Conservation (phyloP, 30 jellyfish, hydroid and myxozoan species). For the Chironex yamaguchii region DNA sequence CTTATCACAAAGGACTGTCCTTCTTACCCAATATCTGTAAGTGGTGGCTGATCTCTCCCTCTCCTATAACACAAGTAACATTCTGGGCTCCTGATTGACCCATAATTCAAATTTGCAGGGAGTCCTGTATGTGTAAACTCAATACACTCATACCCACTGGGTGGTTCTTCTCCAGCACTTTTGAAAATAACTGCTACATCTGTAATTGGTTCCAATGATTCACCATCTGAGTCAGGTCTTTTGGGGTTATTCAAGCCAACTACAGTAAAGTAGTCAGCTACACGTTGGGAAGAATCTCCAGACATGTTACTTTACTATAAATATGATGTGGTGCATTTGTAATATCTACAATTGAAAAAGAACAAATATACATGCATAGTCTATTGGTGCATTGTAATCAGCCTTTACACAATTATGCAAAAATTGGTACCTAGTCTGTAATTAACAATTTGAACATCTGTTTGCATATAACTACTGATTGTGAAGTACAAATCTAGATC, state of each 20-base stretch:
- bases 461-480: too few species aligned
- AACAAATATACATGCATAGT: too few species aligned
- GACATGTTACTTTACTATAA: too few species aligned
- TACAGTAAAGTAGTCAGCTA: constrained; percentile 93
- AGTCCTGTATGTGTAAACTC: constrained; percentile 85
- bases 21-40: constrained; percentile 94
- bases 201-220: constrained; percentile 94
- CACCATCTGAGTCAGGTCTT: constrained; percentile 92
- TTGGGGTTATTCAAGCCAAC: constrained; percentile 89
- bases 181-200: constrained; percentile 87
- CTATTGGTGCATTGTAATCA: too few species aligned
- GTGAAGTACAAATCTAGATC: too few species aligned
- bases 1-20: too few species aligned
- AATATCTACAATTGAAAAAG: too few species aligned
- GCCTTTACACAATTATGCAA: too few species aligned
- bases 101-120: constrained; percentile 89
- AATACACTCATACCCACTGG: constrained; percentile 89
- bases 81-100: constrained; percentile 88
- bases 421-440: too few species aligned
- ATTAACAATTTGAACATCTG: too few species aligned
- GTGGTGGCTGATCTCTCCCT: constrained; percentile 98
- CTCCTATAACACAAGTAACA: constrained; percentile 88
- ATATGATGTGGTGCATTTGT: too few species aligned
- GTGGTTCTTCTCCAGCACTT: constrained; percentile 95
- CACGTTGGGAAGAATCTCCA: constrained; percentile 76